phyloP scores from a whole-genome alignment of 1,140 invertebrate species.

The Drosophila subpulchrella region DNA sequence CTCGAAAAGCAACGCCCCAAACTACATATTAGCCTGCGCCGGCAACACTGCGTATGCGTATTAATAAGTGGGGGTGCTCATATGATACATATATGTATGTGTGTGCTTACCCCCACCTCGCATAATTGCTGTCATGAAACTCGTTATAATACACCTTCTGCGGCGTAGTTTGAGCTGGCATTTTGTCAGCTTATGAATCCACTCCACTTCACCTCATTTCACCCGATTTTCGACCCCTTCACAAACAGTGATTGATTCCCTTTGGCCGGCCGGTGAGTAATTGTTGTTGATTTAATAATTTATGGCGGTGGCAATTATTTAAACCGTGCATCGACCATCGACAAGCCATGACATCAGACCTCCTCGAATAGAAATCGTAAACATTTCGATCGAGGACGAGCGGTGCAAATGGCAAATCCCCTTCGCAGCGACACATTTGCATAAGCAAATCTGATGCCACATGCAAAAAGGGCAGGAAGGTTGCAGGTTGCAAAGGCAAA shows the following conservation, averaged over 20 bases:
- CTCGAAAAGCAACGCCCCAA: constrained; percentile 54
- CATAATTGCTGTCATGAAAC: constrained; percentile 78
- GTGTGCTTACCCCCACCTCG: constrained; percentile 20
- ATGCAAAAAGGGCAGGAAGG: constrained; percentile 18
- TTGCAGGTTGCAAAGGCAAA: neutral
- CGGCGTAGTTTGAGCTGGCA: constrained; percentile 14
- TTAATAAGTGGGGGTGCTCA: constrained; percentile 40
- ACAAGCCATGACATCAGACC: constrained; percentile 57
- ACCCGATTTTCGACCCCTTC: constrained; percentile 25
- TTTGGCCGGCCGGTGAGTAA: constrained; percentile 63
- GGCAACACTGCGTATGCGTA: constrained; percentile 50
- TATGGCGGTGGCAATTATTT: constrained; percentile 72
- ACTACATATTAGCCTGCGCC: constrained; percentile 36
- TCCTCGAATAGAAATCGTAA: constrained; percentile 40
- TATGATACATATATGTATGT: neutral
- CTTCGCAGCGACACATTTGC: constrained; percentile 55
- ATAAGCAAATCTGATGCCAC: constrained; percentile 64
- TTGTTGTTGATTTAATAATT: constrained; percentile 82
- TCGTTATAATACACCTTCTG: constrained; percentile 63
- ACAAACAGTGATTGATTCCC: constrained; percentile 66
- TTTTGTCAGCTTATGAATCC: constrained; percentile 43
- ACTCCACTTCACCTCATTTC: constrained; percentile 30
- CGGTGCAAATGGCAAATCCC: constrained; percentile 54
- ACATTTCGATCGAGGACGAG: constrained; percentile 26
- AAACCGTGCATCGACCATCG: constrained; percentile 48